These are phyloP conservation scores for Gobionotothen gibberifrons DNA, from an alignment of 2,797 vertebrate genomes.

Conservation along the genomic window DNA sequence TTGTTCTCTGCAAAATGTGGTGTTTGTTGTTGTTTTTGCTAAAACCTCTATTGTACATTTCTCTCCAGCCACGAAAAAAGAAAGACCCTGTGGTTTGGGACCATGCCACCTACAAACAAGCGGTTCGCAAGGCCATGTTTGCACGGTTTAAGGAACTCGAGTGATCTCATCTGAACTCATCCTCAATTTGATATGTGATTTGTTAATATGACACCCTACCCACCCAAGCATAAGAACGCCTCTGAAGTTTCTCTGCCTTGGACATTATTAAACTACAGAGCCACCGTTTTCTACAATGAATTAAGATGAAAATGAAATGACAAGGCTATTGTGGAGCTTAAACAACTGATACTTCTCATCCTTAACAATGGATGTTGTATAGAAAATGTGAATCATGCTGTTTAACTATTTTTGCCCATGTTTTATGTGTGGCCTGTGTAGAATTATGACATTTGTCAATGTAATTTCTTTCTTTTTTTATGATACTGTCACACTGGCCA, in stretches of 20 bases:
- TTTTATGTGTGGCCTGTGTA: constrained; percentile 49
- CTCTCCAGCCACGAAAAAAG: constrained; percentile 84
- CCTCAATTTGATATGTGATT: constrained; percentile 40
- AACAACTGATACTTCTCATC: constrained; percentile 8
- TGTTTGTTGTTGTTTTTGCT: neutral
- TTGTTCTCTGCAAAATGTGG: neutral
- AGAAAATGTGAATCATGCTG: constrained; percentile 36
- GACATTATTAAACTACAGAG: constrained; percentile 21
- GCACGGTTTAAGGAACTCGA: constrained; percentile 97
- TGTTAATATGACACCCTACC: constrained; percentile 25
- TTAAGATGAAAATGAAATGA: neutral
- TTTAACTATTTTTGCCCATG: constrained; percentile 45
- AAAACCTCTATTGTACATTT: neutral
- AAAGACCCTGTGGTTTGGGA: constrained; percentile 86
- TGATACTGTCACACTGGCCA: constrained; percentile 38
- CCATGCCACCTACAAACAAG: constrained; percentile 92
- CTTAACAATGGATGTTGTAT: constrained; percentile 45
- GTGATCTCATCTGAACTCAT: constrained; percentile 75
- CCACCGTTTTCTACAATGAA: constrained; percentile 28
- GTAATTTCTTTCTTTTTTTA: constrained; percentile 22
- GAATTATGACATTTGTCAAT: constrained; percentile 54
- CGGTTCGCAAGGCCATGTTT: constrained; percentile 97
- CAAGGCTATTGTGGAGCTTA: constrained; percentile 3
- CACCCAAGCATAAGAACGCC: constrained; percentile 30
- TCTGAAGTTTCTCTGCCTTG: constrained; percentile 30